Evolutionary conservation across 2,888 invertebrate species (phyloP), one percentile per base, ranked within the genome.

Genomic region (Melieria omissa): DNA sequence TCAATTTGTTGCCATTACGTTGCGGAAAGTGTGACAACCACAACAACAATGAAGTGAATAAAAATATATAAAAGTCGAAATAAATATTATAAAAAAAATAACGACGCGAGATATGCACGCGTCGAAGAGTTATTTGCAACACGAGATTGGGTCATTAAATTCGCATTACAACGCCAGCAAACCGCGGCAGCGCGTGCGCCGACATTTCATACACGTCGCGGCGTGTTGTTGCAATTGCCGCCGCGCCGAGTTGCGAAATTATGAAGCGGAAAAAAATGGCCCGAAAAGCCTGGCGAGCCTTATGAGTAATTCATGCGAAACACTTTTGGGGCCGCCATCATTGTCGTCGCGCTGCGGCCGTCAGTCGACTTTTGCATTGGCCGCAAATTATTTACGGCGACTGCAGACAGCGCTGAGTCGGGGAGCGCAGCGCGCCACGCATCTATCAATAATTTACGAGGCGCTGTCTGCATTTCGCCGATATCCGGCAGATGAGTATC

Each of bases 71-170:
- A 29, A 29, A 29, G 29, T 29, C 29, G 29, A 29, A 29, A 29
- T 29, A 29, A 29, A 29, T 42, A 41, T 2, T 7, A 4, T 41
- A 49, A 14, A n/a, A 16, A 64, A 58, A 58, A 58, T 29, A 0
- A 16, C 1, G 0, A 29, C 2, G 29, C 1, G 29, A 29, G 29
- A 29, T 29, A 29, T 29, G 29, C 29, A 29, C n/a, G 42, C 12
- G 29, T 16, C 16, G 67, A 4, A 45, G 68, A 68, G 68, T 65
- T 72, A 68, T 68, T 72, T 72, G 72, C 68, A 72, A 69, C 68
- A 72, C 69, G 68, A 72, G 68, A 65, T 69, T 71, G 65, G 70
- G 68, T 69, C 74, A 74, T 74, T 74, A 74, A 73, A 73, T 71
- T 68, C 73, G 61, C 72, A 74, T 74, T 74, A 74, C 68, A 67